phyloP scores from a whole-genome alignment of 2,113 vertebrate species.

The Loxodonta africana region DNA sequence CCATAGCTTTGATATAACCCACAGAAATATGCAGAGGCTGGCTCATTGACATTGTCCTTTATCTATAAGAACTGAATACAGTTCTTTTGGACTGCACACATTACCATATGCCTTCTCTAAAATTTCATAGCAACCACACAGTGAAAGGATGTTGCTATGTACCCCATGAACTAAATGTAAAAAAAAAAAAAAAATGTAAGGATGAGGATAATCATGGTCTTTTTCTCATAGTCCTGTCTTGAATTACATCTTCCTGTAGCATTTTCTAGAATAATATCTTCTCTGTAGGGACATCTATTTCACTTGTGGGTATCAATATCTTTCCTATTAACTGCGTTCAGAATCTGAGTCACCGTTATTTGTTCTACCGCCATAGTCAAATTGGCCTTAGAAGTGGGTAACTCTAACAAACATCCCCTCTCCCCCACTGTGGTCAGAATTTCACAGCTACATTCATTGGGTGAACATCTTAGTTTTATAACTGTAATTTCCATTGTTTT shows the following conservation, averaged over 20 bases:
- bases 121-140: neutral
- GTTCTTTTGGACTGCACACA: neutral
- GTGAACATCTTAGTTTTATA: neutral
- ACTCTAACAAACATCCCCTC: neutral
- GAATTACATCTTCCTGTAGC: neutral
- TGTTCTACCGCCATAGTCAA: neutral
- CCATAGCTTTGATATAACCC: neutral
- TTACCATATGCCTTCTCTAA: neutral
- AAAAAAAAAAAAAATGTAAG: neutral
- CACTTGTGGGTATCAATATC: neutral
- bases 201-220: neutral
- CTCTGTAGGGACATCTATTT: neutral
- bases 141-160: conserved; percentile 22
- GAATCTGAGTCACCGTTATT: neutral
- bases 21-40: neutral
- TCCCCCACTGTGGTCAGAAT: neutral
- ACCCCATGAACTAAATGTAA: neutral
- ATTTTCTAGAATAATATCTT: neutral
- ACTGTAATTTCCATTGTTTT: neutral
- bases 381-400: neutral
- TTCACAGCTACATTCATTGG: neutral
- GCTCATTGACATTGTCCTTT: neutral
- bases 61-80: neutral
- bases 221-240: neutral
- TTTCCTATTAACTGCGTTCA: neutral